Evolutionary conservation across 1,140 invertebrate genomes (phyloP), one percentile per base, ranked within the genome.

Genomic region (Drosophila pruinosa): DNA sequence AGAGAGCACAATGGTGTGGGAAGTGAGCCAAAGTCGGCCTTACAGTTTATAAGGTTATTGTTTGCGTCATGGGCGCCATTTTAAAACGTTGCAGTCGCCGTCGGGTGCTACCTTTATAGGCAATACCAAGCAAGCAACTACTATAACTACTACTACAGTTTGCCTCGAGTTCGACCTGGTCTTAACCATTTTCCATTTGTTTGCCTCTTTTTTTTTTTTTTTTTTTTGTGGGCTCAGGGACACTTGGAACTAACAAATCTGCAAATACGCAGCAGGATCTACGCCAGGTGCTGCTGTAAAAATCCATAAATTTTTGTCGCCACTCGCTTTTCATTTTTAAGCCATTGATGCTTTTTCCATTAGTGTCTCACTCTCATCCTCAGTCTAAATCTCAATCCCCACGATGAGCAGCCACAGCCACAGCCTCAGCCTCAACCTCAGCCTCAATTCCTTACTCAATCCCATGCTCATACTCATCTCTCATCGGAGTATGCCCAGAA

Each of bases 311-410:
- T 85, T 81, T 80, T 73, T 64, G 59, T 77, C 75, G 41, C 74
- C 78, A 78, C 31, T 81, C 70, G 65, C 68, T 53, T 59, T 67
- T 63, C 72, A 88, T 88, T 85, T 71, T 67, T 88, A 86, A 86
- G 78, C 82, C 75, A 82, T 86, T 86, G 82, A 86, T 86, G 78
- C 82, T 63, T 89, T 86, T 86, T 86, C 81, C 80, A 85, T 85
- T 85, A 85, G 81, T 86, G 81, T 52, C 48, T 70, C 75, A 72
- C 56, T 47, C 31, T 34, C 53, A 73, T 68, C 59, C 53, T 34
- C 62, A 58, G 56, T 71, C 21, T 43, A 26, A 24, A 31, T 39
- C 31, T 19, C 15, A 14, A 36, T 63, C 6, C 26, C n/a, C n/a
- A n/a, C n/a, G n/a, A n/a, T n/a, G n/a, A n/a, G n/a, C n/a, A n/a